Conservation (phyloP, 1,140 invertebrate species). For the Psix sp. region DNA sequence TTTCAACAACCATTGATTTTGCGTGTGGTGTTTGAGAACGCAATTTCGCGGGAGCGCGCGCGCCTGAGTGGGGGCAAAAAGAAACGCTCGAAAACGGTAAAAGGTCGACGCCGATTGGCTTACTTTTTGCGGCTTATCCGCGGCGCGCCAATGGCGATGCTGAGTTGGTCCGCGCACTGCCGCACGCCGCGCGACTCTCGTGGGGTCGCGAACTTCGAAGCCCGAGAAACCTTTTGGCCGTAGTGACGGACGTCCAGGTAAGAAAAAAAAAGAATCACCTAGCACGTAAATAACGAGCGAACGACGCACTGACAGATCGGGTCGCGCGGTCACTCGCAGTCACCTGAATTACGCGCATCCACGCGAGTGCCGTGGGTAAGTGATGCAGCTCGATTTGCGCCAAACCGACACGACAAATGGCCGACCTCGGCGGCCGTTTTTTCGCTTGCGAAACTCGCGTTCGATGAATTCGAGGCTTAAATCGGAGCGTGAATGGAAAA, state of each 20-base stretch:
- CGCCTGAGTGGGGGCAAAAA: conserved; percentile 69
- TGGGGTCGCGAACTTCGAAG: conserved; percentile 81
- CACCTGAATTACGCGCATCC: conserved; percentile 1
- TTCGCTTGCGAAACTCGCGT: no score
- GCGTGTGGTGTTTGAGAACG: conserved; percentile 27
- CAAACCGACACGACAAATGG: conserved; percentile 74
- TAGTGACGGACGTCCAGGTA: conserved; percentile 78
- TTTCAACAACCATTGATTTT: not conserved
- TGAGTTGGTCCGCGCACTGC: conserved; percentile 77
- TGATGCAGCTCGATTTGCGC: conserved; percentile 65
- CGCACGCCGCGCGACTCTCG: conserved; percentile 80
- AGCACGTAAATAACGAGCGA: conserved; percentile 74
- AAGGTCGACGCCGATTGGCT: conserved; percentile 77
- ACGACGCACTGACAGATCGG: conserved; percentile 75
- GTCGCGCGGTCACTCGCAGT: conserved; percentile 10
- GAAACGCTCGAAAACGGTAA: conserved; percentile 77
- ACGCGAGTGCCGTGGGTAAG: conserved; percentile 54
- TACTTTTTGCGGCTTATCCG: conserved; percentile 80
- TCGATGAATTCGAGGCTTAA: no score
- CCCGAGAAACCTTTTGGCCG: conserved; percentile 79
- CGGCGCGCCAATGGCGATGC: conserved; percentile 78
- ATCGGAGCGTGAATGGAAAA: no score
- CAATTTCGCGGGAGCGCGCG: conserved; percentile 36
- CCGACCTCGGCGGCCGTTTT: no score
- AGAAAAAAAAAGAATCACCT: conserved; percentile 73